Base-by-base conservation (phyloP, 2,888 invertebrate species). In the Arge pagana region DNA sequence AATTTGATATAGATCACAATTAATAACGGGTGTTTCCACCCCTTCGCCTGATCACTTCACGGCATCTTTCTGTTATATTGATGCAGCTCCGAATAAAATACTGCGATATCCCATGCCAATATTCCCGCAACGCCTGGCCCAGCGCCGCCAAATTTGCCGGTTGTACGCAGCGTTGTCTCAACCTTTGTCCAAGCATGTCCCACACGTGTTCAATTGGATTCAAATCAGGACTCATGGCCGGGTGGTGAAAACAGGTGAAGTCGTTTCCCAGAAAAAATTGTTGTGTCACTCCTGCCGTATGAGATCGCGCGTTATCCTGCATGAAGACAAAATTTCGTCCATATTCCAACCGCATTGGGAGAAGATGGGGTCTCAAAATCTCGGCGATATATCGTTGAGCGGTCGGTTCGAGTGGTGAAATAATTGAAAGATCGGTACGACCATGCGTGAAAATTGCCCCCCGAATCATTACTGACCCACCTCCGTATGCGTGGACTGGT, bases 221-320 rank as follows among this genome's bases (percentile, higher is more conserved):
- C 39, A 63, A 49, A 53, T 66, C 64, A 26, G 63, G 61, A 37
- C 62, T 65, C 33, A 53, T 54, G 24, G 64, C 61, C 56, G 64
- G 63, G 62, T 62, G 62, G 6, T 42, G 41, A 16, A 60, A 35
- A 21, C 35, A 23, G 8, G 37, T 11, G 21, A 52, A 35, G 21
- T 41, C 48, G 18, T 33, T 33, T 10, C 48, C 41, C 33, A 45
- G 19, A n/a, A 55, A 39, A 26, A 50, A 57, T 13, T 53, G 33
- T 26, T 31, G 13, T 16, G 41, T 43, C 26, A 53, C 30, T 21
- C 30, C 28, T n/a, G 58, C 55, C 8, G 48, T 48, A 33, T 55
- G 53, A 28, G 52, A 37, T 11, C 50, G 36, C 3, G 54, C 50
- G 40, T 52, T 54, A 23, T 54, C 52, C 13, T 54, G 54, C 43